Percentiles rank a stretch among this genome's conserved stretches.
Conservation (phyloP, 2,888 invertebrate genomes). For the Choristoneura rosaceana region DNA sequence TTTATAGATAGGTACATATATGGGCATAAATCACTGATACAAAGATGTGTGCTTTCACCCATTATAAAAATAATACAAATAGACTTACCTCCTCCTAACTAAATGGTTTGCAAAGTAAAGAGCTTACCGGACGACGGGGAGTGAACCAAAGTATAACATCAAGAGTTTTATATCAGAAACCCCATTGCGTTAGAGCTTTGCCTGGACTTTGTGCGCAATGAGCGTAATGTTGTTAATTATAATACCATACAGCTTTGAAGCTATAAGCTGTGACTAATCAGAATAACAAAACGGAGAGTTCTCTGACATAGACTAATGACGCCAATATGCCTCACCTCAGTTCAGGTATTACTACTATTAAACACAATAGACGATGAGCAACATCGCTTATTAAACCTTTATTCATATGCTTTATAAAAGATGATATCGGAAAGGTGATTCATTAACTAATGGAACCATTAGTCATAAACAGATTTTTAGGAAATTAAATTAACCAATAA, state of each 20-base stretch:
- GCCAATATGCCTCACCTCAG: neutral
- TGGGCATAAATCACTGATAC: no score
- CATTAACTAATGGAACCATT: constrained; percentile 10
- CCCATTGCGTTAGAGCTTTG: neutral
- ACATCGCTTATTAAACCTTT: neutral
- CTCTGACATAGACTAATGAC: neutral
- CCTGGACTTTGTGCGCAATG: neutral
- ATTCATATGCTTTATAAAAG: constrained; percentile 4
- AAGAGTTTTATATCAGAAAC: neutral
- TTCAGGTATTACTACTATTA: neutral
- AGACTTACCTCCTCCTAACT: neutral
- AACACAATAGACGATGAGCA: constrained; percentile 1
- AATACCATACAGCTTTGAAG: neutral
- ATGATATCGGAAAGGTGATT: constrained; percentile 1
- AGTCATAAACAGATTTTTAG: neutral
- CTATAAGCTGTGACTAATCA: neutral
- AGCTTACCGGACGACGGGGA: neutral
- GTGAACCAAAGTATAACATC: neutral
- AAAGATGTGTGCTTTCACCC: no score
- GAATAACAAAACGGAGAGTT: neutral
- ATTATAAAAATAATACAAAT: neutral
- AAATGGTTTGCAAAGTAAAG: neutral
- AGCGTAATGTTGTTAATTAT: neutral
- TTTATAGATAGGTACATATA: no score
- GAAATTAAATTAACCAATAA: constrained; percentile 19